Base-by-base conservation (phyloP, 2,797 vertebrate species). In the Sebastes wilsoni region DNA sequence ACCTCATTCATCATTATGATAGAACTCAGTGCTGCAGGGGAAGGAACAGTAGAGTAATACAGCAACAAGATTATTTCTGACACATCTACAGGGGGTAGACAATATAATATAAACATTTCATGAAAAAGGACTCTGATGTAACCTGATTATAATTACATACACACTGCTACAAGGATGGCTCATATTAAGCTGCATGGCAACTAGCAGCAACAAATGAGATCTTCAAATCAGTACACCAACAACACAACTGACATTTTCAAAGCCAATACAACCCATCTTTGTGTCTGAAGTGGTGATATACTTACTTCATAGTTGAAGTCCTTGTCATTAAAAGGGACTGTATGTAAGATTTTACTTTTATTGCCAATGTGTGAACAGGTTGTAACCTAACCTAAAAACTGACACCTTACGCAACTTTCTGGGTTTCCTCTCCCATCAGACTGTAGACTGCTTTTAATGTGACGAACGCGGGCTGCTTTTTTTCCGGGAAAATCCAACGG, bases 101-200 rank as follows among this genome's bases (percentile, higher is more conserved):
- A 42, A 20, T 66, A 67, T 27, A 73, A 72, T 23, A 67, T 23
- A 64, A 81, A 55, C n/a, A 67, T 22, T 54, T 81, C 36, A 68
- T 16, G 46, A 62, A 66, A 62, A 59, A 55, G 54, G 13, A 32
- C 22, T 27, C 10, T 52, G 30, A 65, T 66, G 27, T 49, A 42
- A 56, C 22, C 30, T 72, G 46, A 76, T 67, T 74, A 68, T 67
- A 69, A 61, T 72, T 67, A 34, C 38, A 78, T 55, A 62, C 52
- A 32, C 52, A 32, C 13, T 28, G 28, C 54, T 23, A 25, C 32
- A 65, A 28, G 12, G n/a, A 61, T 14, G 22, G 7, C 32, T 52
- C 10, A 12, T 5, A 12, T 76, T 42, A 69, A 4, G 16, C 11
- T 54, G 8, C 42, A 69, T 60, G 34, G 66, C 18, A 74, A 79